phyloP scores from a whole-genome alignment of 2,113 vertebrate species.

The Paradoxurus hermaphroditus region DNA sequence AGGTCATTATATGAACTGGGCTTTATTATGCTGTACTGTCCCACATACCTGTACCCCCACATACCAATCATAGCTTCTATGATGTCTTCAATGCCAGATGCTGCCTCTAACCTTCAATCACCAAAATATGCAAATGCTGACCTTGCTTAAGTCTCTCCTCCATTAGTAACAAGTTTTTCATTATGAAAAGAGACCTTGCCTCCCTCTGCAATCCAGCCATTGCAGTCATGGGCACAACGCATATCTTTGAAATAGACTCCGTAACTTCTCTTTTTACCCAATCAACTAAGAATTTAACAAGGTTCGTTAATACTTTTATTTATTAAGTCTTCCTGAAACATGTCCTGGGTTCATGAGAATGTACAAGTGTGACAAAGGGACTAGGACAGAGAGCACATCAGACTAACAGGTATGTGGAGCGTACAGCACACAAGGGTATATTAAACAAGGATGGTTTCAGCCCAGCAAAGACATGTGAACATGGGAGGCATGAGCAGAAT shows the following conservation, averaged over 20 bases:
- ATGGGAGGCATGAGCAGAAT: neutral
- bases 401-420: neutral
- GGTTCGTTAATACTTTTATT: neutral
- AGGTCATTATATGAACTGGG: neutral
- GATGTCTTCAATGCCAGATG: neutral
- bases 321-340: neutral
- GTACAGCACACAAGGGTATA: neutral
- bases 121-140: neutral
- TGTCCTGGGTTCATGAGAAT: neutral
- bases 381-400: neutral
- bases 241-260: neutral
- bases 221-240: neutral
- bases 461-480: neutral
- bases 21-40: neutral
- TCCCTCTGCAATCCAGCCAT: neutral
- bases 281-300: constrained; percentile 2
- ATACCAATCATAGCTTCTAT: neutral
- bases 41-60: neutral
- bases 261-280: neutral
- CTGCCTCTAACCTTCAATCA: neutral
- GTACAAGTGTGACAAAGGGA: neutral
- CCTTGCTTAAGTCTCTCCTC: neutral
- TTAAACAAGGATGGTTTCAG: neutral
- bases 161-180: neutral
- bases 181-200: neutral